Evolutionary conservation across 2,797 vertebrate genomes (phyloP), one percentile per base, ranked within the genome.

Genomic region (Danio kyathit): DNA sequence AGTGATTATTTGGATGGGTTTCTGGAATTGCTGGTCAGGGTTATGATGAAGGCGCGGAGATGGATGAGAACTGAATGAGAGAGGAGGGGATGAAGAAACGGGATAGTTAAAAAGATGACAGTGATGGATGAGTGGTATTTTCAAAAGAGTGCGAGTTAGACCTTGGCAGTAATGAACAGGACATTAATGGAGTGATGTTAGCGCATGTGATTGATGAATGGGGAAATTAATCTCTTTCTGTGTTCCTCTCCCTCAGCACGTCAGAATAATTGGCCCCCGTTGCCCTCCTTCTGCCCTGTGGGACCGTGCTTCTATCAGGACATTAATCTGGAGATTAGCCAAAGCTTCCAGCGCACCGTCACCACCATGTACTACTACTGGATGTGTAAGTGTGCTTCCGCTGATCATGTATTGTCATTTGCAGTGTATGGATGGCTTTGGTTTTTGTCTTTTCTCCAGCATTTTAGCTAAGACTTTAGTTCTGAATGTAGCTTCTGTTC

Each of bases 261-360:
- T 82, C 95, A 92, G 88, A 97, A 99, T 87, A 99, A 99, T 76
- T 99, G 97, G 97, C 98, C 97, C 5, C 98, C 98, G 0, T 83
- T 99, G 82, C 98, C 97, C 0, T 93, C 96, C 0, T 96, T 98
- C 91, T 99, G 95, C 86, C 97, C 97, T 0, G 93, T 99, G 84
- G 96, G 97, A 64, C 97, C 98, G 0, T 99, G 98, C 88, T 98
- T 99, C 91, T 99, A 97, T 90, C 97, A 99, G 80, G 98, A 99
- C 90, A 97, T 99, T 85, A 90, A 90, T 0, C 89, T 98, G 88
- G 98, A 99, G 87, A 98, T 99, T 80, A 95, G 91, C 0, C 95
- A 96, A 19, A 95, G 92, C 80, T 98, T 98, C 88, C 97, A 99
- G 93, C 96, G 94, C 83, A 99, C 94, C 0, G 97, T 99, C 46